Evolutionary conservation across 1,140 invertebrate species (phyloP).

Genomic region (Coenobita brevimanus): DNA sequence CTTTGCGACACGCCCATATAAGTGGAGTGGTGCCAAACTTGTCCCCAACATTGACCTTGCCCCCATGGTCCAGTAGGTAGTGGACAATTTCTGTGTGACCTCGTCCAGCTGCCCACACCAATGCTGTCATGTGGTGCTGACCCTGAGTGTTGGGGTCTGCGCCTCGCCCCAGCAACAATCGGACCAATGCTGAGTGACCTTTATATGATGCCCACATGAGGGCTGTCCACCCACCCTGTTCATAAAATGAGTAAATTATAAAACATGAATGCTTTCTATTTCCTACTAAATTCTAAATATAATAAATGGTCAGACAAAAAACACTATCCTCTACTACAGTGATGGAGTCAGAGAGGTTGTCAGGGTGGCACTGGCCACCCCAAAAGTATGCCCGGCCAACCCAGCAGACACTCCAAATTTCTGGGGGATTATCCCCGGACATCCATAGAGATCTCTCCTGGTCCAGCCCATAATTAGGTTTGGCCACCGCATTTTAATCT

Average conservation of each 20-base stretch:
- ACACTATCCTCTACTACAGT: no score
- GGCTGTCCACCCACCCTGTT: constrained; percentile 94
- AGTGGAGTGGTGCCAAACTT: constrained; percentile 96
- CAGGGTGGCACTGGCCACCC: no score
- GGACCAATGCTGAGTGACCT: constrained; percentile 86
- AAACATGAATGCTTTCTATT: no score
- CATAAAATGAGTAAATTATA: not conserved
- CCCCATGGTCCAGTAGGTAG: constrained; percentile 86
- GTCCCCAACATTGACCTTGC: constrained; percentile 93
- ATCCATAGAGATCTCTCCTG: no score
- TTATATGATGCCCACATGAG: constrained; percentile 99
- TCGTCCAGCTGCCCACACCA: constrained; percentile 95
- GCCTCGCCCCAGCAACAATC: constrained; percentile 87
- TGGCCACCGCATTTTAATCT: no score
- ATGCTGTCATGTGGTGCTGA: constrained; percentile 94
- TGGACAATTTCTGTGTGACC: constrained; percentile 90
- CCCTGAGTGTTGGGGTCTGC: constrained; percentile 97
- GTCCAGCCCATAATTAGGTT: no score
- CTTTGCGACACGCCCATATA: constrained; percentile 95
- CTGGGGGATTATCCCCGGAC: no score
- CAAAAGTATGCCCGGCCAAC: no score
- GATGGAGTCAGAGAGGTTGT: no score
- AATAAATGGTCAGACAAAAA: no score
- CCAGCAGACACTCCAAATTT: no score
- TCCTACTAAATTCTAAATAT: no score